Evolutionary conservation across 1,140 invertebrate species (phyloP), one percentile per base, ranked within the genome.

Genomic region (Leptinotarsa defecta): DNA sequence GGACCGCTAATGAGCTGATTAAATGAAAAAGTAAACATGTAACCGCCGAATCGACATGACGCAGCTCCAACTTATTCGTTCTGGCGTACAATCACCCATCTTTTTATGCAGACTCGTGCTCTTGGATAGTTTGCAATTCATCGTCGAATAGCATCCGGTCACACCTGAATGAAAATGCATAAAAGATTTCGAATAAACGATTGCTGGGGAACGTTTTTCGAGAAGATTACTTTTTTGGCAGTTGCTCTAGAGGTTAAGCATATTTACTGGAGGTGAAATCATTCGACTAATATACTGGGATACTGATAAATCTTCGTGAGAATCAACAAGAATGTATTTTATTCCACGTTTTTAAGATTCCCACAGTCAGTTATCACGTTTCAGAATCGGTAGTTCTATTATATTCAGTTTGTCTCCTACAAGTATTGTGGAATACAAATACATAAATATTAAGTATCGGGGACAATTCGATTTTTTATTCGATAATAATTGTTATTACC

Each of bases 21-120:
- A 57, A 57, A 57, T 57, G 52, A 57, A 57, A 57, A 57, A 57
- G 52, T 57, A 57, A 57, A 57, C 52, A 57, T 57, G 52, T 57
- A 57, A 57, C 52, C 52, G 52, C 52, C 52, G 52, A 57, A 57
- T 57, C 52, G 52, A 57, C 52, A 57, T 57, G 52, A 57, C 52
- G 17, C 15, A 57, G 52, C 52, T 57, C n/a, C 4, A 57, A 17
- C n/a, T n/a, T 57, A 57, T 57, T 57, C 52, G 52, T 57, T 57
- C 52, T 57, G 52, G 52, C 52, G 17, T 57, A 57, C 52, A 57
- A 57, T 57, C 52, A 57, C 52, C 52, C n/a, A 57, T 57, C 52
- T 57, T 57, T 57, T 57, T 57, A 57, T 57, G n/a, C n/a, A 57
- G n/a, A 57, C 52, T 57, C 52, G 52, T 57, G 52, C 52, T 57